Base-by-base conservation (phyloP, 2,888 invertebrate species). In the Caenorhabditis angaria region DNA sequence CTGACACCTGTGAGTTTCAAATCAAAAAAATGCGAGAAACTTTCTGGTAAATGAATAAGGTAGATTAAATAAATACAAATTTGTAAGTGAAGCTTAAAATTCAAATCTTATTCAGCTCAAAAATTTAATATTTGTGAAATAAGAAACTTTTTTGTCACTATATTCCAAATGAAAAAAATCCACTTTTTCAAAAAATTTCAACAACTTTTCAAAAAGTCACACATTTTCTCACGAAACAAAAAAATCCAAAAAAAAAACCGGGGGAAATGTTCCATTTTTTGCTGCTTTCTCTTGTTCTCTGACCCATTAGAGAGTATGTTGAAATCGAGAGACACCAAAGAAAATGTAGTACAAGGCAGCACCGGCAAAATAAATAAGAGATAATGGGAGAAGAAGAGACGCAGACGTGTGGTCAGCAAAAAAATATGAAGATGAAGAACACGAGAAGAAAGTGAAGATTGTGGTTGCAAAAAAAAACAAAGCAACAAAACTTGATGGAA, bases 281-380 rank as follows among this genome's bases (percentile, higher is more conserved):
- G 41, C 41, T 41, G 41, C 41, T 41, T 41, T 41, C 41, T 41
- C 41, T 41, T 41, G 41, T 41, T 41, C 41, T 41, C 41, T 41
- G 41, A 41, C 41, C 41, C 18, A 3, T 50, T 20, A 50, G 10
- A 50, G 50, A 50, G 50, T 50, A 12, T 50, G 20, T 24, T 50
- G 50, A 22, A 50, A 60, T 28, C 57, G 51, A 55, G 61, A 50
- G 51, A 56, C 63, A 56, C 51, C 57, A n/a, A 56, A 69, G 69
- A 69, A 59, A 57, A 64, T 63, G 60, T 54, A 55, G 69, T 61
- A 69, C 69, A 63, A 64, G 64, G 63, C 69, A 41, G 69, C 69
- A 69, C 69, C 69, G 65, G 64, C 56, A 63, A 22, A 41, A 27
- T 25, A 27, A 28, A 22, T 0, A 28, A 64, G 57, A 56, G 14